A percentile compares a stretch with the other conserved stretches of the same genome.
phyloP scores from a whole-genome alignment of 64 coral and sea anemone species.

The Exaiptasia diaphana region DNA sequence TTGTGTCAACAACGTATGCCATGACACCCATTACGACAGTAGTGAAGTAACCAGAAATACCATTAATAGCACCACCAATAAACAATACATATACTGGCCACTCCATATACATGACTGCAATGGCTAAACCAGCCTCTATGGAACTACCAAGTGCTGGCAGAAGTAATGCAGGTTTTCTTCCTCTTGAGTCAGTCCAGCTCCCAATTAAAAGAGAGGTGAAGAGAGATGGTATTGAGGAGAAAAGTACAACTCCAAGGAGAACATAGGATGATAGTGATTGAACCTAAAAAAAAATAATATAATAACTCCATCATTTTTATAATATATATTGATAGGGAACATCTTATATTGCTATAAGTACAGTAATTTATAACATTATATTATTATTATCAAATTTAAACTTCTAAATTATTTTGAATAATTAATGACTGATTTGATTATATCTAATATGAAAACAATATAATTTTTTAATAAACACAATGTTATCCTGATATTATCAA shows the following conservation, averaged over 20 bases:
- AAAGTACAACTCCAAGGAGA: constrained; percentile 43
- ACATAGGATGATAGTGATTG: constrained; percentile 50
- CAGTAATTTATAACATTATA: no score
- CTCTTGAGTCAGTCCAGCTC: constrained; percentile 90
- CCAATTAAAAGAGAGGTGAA: constrained; percentile 74
- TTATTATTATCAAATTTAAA: no score
- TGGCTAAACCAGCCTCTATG: constrained; percentile 55
- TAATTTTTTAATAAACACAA: no score
- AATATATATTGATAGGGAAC: no score
- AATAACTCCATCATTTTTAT: no score
- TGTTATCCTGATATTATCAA: no score
- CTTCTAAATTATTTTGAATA: no score
- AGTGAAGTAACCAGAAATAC: constrained; percentile 67
- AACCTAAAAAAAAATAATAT: constrained; percentile 56
- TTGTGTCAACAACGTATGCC: constrained; percentile 74
- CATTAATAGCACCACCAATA: constrained; percentile 64
- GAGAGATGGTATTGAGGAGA: constrained; percentile 60
- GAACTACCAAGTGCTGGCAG: constrained; percentile 54
- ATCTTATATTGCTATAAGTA: no score
- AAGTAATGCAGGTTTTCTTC: constrained; percentile 68
- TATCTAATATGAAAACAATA: no score
- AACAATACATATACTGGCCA: constrained; percentile 75
- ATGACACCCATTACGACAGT: constrained; percentile 57
- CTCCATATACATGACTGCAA: constrained; percentile 64
- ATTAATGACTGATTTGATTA: no score